A percentile compares a stretch with the other conserved stretches of the same genome.
phyloP scores from a whole-genome alignment of 2,113 vertebrate species.

The Axis porcinus region DNA sequence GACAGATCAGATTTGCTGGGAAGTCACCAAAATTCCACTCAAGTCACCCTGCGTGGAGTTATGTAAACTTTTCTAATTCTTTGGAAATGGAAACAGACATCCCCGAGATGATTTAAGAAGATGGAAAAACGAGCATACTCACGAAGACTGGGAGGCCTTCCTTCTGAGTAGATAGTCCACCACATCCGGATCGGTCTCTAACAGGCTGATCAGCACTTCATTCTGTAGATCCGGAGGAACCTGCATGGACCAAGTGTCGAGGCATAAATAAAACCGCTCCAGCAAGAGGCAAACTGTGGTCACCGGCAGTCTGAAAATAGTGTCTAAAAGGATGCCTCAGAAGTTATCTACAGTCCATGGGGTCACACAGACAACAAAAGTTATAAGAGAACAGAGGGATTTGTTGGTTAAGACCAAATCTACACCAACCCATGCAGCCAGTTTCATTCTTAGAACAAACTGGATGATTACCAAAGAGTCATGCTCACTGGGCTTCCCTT shows the following conservation, averaged over 20 bases:
- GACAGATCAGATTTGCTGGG: neutral
- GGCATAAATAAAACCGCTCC: neutral
- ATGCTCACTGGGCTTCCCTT: neutral
- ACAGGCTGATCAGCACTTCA: slow-evolving; percentile 93
- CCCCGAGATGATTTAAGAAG: neutral
- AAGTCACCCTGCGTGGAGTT: slow-evolving; percentile 45
- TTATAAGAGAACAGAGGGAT: neutral
- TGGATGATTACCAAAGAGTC: neutral
- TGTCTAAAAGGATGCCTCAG: neutral
- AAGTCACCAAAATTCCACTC: neutral
- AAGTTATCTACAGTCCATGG: neutral
- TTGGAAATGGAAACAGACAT: slow-evolving; percentile 64
- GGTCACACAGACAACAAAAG: neutral
- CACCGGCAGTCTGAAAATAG: neutral
- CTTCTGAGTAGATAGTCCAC: slow-evolving; percentile 96
- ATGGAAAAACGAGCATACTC: slow-evolving; percentile 79
- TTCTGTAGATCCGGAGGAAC: slow-evolving; percentile 96
- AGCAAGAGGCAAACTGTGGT: neutral
- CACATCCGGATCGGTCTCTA: slow-evolving; percentile 95
- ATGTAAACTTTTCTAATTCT: slow-evolving; percentile 59
- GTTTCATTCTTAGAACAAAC: slow-evolving; percentile 34
- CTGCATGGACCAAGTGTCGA: slow-evolving; percentile 72
- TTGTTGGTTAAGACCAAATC: neutral
- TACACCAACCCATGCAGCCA: neutral
- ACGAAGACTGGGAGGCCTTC: slow-evolving; percentile 92